Conservation (phyloP, 2,888 invertebrate genomes). For the Tachystola acroxantha region DNA sequence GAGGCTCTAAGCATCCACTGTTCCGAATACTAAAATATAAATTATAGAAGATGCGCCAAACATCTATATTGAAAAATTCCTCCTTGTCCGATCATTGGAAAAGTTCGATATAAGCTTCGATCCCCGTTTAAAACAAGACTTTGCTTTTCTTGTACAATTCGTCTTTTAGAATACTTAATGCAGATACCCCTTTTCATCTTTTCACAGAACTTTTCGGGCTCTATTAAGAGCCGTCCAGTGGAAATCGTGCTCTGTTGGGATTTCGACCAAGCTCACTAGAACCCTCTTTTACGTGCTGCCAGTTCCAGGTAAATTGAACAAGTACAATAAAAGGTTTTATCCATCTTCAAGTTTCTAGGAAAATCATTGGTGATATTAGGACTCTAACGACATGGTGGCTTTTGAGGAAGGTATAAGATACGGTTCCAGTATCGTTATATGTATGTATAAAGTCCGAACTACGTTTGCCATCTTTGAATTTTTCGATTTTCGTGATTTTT, state of each 20-base stretch:
- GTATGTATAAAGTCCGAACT: too few species aligned
- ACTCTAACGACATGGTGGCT: too few species aligned
- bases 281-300: slow-evolving; percentile 20
- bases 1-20: slow-evolving; percentile 5
- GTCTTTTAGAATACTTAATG: slow-evolving; percentile 70
- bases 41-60: slow-evolving; percentile 60
- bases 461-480: too few species aligned
- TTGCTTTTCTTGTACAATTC: slow-evolving; percentile 72
- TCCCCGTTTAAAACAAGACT: slow-evolving; percentile 66
- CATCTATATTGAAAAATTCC: slow-evolving; percentile 69
- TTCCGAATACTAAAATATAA: slow-evolving; percentile 53
- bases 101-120: slow-evolving; percentile 62
- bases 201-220: slow-evolving; percentile 56
- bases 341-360: too few species aligned
- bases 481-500: too few species aligned
- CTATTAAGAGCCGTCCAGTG: slow-evolving; percentile 56
- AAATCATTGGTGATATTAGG: too few species aligned
- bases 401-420: too few species aligned
- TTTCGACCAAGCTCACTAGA: slow-evolving; percentile 23
- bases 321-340: slow-evolving; percentile 9
- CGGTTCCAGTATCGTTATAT: too few species aligned
- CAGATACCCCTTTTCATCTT: slow-evolving; percentile 68
- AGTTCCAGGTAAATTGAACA: slow-evolving; percentile 34
- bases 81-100: slow-evolving; percentile 61
- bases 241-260: slow-evolving; percentile 52